Base-by-base conservation (phyloP, 2,888 invertebrate genomes). In the Nysson spinosus region DNA sequence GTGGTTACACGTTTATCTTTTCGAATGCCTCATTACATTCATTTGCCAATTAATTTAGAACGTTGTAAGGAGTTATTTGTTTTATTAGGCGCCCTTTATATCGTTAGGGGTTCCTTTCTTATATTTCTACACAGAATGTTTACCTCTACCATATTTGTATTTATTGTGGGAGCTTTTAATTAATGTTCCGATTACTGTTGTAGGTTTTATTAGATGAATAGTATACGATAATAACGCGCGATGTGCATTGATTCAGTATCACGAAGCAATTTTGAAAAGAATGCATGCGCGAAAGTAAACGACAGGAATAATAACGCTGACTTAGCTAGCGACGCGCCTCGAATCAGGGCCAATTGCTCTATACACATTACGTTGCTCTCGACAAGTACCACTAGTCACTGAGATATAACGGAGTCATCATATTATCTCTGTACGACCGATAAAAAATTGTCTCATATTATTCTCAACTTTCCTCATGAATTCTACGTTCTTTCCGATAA, bases 331-430 rank as follows among this genome's bases (percentile, higher is more conserved):
- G 60, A 51, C 46, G 24, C 35, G 46, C n/a, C 22, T 35, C 26
- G 37, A 54, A 61, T 61, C 54, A 61, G 43, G 43, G 55, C 61
- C 61, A 55, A 55, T 61, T 47, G 61, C 46, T 49, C 35, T 32
- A 49, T 37, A 44, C 49, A 24, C 11, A 39, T 55, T 42, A 43
- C 16, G 35, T 37, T 39, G 43, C 37, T 22, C 43, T 43, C 39
- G 55, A 55, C 49, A 22, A 55, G 43, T 47, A 19, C 30, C 42
- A 12, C 46, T 19, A 37, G 17, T n/a, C 12, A 22, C 11, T 14
- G 6, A 35, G 37, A 54, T 44, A 26, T 32, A 19, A 24, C 20
- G 26, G 14, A 12, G 22, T 55, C 49, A 20, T 43, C 47, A 4
- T 44, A 43, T 55, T 24, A 37, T 55, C 26, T 19, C 40, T 44